Conservation (phyloP, 2,888 invertebrate species). For the Gasteruption jaculator region DNA sequence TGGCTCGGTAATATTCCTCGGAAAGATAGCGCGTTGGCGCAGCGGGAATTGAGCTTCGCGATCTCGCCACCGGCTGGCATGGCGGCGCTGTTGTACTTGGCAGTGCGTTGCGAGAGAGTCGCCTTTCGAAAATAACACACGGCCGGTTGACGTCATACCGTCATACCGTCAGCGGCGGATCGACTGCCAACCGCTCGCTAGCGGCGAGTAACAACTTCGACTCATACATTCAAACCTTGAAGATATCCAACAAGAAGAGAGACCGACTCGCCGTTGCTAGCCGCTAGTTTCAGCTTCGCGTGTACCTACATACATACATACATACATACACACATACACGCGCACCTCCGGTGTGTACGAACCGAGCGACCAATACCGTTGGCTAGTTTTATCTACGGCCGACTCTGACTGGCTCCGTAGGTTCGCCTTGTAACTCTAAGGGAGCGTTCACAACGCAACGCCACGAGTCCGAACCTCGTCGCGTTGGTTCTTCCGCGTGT, state of each 20-base stretch:
- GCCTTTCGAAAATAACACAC: slow-evolving; percentile 52
- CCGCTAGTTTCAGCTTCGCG: slow-evolving; percentile 10
- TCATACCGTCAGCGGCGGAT: slow-evolving; percentile 53
- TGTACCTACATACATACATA: background rate
- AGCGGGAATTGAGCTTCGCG: slow-evolving; percentile 26
- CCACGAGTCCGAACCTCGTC: too few species aligned
- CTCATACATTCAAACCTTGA: background rate
- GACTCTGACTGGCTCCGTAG: slow-evolving; percentile 18
- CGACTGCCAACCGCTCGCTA: slow-evolving; percentile 59
- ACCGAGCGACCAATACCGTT: background rate
- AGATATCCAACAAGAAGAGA: background rate
- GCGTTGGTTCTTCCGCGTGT: too few species aligned
- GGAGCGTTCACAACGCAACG: too few species aligned
- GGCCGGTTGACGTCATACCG: slow-evolving; percentile 49
- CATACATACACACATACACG: slow-evolving; percentile 8
- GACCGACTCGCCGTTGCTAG: background rate
- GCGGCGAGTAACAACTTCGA: slow-evolving; percentile 42
- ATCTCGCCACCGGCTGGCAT: slow-evolving; percentile 24
- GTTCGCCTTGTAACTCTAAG: too few species aligned
- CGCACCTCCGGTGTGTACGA: slow-evolving; percentile 16
- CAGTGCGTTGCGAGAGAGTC: slow-evolving; percentile 33
- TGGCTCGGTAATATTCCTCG: too few species aligned
- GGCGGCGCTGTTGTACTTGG: slow-evolving; percentile 24
- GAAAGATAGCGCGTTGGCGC: slow-evolving; percentile 24
- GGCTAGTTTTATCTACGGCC: slow-evolving; percentile 22